Conservation (phyloP, 1,140 invertebrate genomes). For the Atta cephalotes region DNA sequence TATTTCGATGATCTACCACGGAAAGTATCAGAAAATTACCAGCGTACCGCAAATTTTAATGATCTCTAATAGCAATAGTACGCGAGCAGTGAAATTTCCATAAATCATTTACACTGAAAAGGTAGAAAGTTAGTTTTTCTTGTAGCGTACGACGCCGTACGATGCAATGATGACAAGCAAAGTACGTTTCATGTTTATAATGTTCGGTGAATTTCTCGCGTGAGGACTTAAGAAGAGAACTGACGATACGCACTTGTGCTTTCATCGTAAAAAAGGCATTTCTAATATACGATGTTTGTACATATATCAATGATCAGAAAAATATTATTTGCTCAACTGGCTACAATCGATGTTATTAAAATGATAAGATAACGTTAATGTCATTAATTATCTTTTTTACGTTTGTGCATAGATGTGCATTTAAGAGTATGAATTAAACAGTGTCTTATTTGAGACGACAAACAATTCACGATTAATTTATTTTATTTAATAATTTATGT, state of each 20-base stretch:
- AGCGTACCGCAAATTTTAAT: neutral
- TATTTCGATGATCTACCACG: constrained; percentile 9
- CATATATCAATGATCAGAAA: neutral
- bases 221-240: neutral
- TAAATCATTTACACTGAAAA: constrained; percentile 38
- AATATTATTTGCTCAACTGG: constrained; percentile 17
- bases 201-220: constrained; percentile 12
- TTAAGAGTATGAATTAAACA: constrained; percentile 11
- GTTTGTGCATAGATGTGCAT: neutral
- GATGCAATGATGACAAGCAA: constrained; percentile 31
- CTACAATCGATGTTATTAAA: constrained; percentile 9
- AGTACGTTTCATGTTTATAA: constrained; percentile 12
- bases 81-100: constrained; percentile 36
- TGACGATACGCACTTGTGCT: neutral
- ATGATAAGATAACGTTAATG: constrained; percentile 28
- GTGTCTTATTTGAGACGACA: neutral
- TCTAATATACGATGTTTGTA: neutral
- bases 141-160: neutral
- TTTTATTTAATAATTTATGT: neutral
- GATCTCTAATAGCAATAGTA: constrained; percentile 31
- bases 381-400: neutral
- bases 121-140: constrained; percentile 45
- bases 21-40: constrained; percentile 14
- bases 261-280: neutral
- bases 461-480: neutral